Evolutionary conservation across 2,888 invertebrate species (phyloP).

Genomic region (Synanthedon vespiformis): DNA sequence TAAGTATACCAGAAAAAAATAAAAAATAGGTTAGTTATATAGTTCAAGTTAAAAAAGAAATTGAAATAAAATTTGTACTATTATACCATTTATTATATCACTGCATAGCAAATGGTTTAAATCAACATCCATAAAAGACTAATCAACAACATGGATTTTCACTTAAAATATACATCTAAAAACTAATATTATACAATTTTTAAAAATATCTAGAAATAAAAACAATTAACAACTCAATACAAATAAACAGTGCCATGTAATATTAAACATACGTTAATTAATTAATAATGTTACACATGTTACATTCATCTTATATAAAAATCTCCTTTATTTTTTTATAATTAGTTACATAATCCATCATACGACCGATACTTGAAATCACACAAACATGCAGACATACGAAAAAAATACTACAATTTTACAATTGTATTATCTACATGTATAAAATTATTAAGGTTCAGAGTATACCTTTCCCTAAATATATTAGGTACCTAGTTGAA

Average conservation of each 20-base stretch:
- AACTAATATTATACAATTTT: conserved; percentile 9
- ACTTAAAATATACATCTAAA: conserved; percentile 50
- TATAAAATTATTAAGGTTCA: too few species aligned
- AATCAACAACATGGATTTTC: conserved; percentile 68
- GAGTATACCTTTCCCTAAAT: too few species aligned
- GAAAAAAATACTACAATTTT: too few species aligned
- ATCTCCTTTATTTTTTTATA: conserved; percentile 10
- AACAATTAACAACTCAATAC: conserved; percentile 48
- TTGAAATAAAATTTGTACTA: conserved; percentile 17
- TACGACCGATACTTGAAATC: conserved; percentile 18
- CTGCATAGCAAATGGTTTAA: conserved; percentile 67
- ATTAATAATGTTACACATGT: conserved; percentile 23
- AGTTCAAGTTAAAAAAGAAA: too few species aligned
- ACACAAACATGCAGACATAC: neutral
- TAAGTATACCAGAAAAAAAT: too few species aligned
- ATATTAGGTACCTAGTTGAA: too few species aligned
- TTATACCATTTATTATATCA: conserved; percentile 64
- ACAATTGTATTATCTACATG: too few species aligned
- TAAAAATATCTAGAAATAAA: conserved; percentile 13
- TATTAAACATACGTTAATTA: conserved; percentile 25
- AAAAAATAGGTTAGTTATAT: too few species aligned
- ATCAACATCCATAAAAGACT: conserved; percentile 69
- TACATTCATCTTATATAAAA: conserved; percentile 37
- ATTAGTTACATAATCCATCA: conserved; percentile 34
- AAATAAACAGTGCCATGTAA: conserved; percentile 54